Evolutionary conservation across 1,140 invertebrate genomes (phyloP).

Genomic region (Drosophila arizonae): DNA sequence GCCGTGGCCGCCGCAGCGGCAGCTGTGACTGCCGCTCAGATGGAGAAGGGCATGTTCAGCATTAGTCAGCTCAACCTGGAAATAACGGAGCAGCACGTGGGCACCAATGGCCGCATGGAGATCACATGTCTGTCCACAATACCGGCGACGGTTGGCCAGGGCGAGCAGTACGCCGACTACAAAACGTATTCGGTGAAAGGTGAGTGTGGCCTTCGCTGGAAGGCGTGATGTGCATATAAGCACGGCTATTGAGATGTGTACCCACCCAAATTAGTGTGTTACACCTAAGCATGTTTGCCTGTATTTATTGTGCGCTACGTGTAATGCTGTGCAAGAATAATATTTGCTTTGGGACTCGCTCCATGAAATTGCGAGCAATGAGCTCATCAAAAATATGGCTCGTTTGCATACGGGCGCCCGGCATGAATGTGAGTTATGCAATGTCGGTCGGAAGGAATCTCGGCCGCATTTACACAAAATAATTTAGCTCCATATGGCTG

Average conservation of each 20-base stretch:
- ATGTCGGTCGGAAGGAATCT: slow-evolving; percentile 63
- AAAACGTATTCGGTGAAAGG: slow-evolving; percentile 87
- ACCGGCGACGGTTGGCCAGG: slow-evolving; percentile 86
- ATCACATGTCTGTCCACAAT: slow-evolving; percentile 89
- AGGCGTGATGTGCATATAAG: slow-evolving; percentile 67
- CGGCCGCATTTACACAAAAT: slow-evolving; percentile 64
- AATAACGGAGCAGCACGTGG: slow-evolving; percentile 86
- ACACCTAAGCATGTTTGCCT: not conserved
- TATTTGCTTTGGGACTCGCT: slow-evolving; percentile 59
- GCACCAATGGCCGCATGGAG: slow-evolving; percentile 86
- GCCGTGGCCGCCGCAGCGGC: slow-evolving; percentile 77
- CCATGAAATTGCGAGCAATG: slow-evolving; percentile 59
- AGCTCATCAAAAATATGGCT: slow-evolving; percentile 70
- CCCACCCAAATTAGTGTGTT: slow-evolving; percentile 1
- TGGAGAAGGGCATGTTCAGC: slow-evolving; percentile 80
- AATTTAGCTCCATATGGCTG: slow-evolving; percentile 68
- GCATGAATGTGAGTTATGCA: slow-evolving; percentile 54
- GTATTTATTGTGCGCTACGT: slow-evolving; percentile 53
- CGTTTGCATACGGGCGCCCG: slow-evolving; percentile 34
- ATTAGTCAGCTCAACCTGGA: slow-evolving; percentile 84
- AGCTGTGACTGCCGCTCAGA: slow-evolving; percentile 74
- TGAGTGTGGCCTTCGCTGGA: slow-evolving; percentile 82
- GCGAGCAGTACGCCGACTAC: slow-evolving; percentile 87
- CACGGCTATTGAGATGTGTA: slow-evolving; percentile 24
- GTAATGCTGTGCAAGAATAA: slow-evolving; percentile 65